phyloP scores from a whole-genome alignment of 2,113 vertebrate species.

The Pontoporia blainvillei region DNA sequence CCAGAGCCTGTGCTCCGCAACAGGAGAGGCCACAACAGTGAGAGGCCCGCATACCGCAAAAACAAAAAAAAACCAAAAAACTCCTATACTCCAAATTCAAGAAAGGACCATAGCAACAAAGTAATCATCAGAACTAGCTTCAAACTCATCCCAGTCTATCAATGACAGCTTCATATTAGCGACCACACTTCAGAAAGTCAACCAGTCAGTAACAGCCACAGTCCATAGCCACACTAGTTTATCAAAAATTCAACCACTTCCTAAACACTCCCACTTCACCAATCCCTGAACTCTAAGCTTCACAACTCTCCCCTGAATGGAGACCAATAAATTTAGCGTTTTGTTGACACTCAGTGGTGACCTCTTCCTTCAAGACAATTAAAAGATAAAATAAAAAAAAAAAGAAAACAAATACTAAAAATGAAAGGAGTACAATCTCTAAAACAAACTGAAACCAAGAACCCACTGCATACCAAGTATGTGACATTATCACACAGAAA shows the following conservation, averaged over 20 bases:
- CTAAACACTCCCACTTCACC: neutral
- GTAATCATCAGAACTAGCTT: neutral
- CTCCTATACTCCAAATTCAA: neutral
- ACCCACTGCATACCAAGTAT: neutral
- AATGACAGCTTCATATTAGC: neutral
- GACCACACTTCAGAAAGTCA: neutral
- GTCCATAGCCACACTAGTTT: neutral
- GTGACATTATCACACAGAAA: neutral
- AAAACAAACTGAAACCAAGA: neutral
- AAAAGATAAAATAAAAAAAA: neutral
- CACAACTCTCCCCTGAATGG: neutral
- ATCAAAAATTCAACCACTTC: neutral
- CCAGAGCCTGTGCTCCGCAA: no score
- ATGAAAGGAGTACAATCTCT: neutral
- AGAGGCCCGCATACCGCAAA: no score
- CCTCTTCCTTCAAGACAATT: neutral
- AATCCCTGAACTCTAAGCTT: neutral
- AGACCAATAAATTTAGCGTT: neutral
- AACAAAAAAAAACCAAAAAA: neutral
- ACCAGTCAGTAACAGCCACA: neutral
- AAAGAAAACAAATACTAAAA: neutral
- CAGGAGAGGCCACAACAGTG: no score
- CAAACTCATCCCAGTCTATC: neutral
- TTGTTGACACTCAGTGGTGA: neutral
- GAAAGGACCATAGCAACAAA: neutral